Evolutionary conservation across 2,797 vertebrate species (phyloP).

Genomic region (Aselliscus stoliczkanus): DNA sequence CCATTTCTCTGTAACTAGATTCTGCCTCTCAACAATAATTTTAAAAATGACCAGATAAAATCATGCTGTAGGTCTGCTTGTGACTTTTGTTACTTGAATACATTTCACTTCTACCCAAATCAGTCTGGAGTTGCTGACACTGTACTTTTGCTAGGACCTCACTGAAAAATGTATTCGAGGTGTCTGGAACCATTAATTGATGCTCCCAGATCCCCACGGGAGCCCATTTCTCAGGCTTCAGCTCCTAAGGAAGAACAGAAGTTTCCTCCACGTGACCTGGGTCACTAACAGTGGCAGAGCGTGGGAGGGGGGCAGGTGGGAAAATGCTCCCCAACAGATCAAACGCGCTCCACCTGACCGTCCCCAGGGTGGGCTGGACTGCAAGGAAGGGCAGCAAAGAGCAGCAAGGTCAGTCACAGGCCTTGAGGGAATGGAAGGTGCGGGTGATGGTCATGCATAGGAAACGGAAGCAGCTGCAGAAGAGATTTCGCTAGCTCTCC

Average conservation of each 20-base stretch:
- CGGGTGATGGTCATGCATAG: rapidly evolving
- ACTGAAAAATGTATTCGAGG: constrained; percentile 66
- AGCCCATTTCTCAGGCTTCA: constrained; percentile 16
- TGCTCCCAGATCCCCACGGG: constrained; percentile 24
- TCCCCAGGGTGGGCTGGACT: neutral
- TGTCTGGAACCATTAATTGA: constrained; percentile 65
- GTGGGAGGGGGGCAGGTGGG: too few species aligned
- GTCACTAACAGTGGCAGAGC: neutral
- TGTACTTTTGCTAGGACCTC: constrained; percentile 40
- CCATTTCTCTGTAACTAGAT: constrained; percentile 70
- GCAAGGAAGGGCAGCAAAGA: neutral
- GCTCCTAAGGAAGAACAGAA: neutral
- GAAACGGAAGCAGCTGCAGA: neutral
- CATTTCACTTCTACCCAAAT: constrained; percentile 61
- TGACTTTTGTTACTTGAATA: constrained; percentile 65
- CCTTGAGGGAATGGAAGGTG: neutral
- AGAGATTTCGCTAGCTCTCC: neutral
- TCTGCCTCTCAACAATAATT: constrained; percentile 70
- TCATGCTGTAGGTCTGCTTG: constrained; percentile 37
- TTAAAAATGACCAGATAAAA: constrained; percentile 53
- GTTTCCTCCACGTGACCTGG: neutral
- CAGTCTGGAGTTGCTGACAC: constrained; percentile 58
- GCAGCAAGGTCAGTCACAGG: neutral
- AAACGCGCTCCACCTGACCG: neutral
- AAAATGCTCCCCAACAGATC: neutral